Conservation (phyloP, 2,888 invertebrate species). For the Netelia fuscicornis region DNA sequence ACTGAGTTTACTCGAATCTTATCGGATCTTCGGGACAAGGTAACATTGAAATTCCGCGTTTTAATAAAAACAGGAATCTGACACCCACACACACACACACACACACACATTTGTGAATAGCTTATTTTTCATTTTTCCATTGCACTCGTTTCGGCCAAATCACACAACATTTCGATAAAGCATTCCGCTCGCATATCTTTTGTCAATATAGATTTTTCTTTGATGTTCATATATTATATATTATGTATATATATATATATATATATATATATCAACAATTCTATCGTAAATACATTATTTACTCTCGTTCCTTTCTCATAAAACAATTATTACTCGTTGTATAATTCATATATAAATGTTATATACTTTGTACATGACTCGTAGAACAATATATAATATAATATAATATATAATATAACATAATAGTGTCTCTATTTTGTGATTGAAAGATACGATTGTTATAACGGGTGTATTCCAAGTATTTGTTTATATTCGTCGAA, state of each 20-base stretch:
- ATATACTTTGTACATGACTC: constrained; percentile 67
- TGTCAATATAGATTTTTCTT: background rate
- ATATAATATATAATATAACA: constrained; percentile 7
- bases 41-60: constrained; percentile 1
- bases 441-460: background rate
- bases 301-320: constrained; percentile 34
- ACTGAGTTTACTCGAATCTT: background rate
- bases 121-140: too few species aligned
- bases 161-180: too few species aligned
- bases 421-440: constrained; percentile 1
- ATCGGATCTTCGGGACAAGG: background rate
- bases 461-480: background rate
- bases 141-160: too few species aligned
- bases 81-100: too few species aligned
- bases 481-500: background rate
- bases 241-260: background rate
- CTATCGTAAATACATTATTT: constrained; percentile 22
- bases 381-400: constrained; percentile 51
- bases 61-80: too few species aligned
- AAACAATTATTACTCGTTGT: constrained; percentile 50
- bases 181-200: too few species aligned
- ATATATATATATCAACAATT: constrained; percentile 19
- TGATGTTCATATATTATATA: background rate
- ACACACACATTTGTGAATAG: too few species aligned
- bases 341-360: constrained; percentile 49